Percentiles rank a stretch among this genome's conserved stretches.
Conservation (phyloP, 2,113 vertebrate genomes). For the Passer domesticus region DNA sequence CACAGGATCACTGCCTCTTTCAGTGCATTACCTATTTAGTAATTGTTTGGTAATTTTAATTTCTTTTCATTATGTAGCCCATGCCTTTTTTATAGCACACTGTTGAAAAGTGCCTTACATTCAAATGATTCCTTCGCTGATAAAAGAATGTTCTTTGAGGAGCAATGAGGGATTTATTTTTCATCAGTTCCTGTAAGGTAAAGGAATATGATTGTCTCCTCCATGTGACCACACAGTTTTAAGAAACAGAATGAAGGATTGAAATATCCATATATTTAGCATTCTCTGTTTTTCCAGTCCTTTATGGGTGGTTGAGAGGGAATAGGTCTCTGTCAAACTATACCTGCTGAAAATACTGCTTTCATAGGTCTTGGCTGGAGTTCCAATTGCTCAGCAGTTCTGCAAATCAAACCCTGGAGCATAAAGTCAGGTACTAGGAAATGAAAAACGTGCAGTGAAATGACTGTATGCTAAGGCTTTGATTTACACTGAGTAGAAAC, state of each 20-base stretch:
- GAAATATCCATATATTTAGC: not conserved
- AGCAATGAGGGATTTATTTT: not conserved
- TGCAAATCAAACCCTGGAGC: slow-evolving; percentile 17
- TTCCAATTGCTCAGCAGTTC: slow-evolving; percentile 19
- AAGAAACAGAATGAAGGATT: not conserved
- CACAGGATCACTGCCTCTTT: not conserved
- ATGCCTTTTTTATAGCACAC: not conserved
- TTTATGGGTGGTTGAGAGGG: not conserved
- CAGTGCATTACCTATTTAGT: not conserved
- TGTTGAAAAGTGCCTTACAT: not conserved
- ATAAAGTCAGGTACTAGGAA: slow-evolving; percentile 5
- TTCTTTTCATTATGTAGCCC: not conserved
- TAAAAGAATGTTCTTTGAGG: not conserved
- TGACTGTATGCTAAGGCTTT: slow-evolving; percentile 4
- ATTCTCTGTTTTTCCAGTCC: not conserved
- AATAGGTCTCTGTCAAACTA: not conserved
- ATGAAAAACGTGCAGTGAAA: not conserved
- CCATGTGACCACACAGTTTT: not conserved
- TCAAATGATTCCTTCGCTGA: not conserved
- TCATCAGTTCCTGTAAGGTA: not conserved
- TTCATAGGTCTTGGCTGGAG: not conserved
- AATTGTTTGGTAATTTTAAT: not conserved
- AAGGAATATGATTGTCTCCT: not conserved
- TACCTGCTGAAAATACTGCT: not conserved
- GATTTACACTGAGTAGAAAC: slow-evolving; percentile 10